These are phyloP conservation scores for Trichonephila clavata DNA, from an alignment of 1,140 invertebrate genomes.

Conservation along the genomic window DNA sequence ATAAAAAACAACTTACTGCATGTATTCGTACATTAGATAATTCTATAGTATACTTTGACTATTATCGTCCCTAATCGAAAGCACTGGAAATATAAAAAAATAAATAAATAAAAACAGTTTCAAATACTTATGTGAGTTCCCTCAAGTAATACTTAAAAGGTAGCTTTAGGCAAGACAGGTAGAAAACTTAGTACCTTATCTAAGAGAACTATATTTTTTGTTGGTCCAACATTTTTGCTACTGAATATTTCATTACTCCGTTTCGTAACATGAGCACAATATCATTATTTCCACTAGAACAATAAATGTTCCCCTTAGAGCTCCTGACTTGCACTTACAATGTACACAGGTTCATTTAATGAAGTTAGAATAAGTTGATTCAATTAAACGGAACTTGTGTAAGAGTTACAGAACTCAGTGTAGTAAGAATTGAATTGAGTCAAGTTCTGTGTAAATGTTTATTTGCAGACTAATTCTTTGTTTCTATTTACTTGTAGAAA, in stretches of 20 bases:
- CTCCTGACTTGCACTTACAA: not conserved
- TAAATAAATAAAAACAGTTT: not conserved
- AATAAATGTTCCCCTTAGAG: not conserved
- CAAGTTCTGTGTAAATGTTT: too few species aligned
- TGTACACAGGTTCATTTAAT: not conserved
- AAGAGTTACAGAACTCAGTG: not conserved
- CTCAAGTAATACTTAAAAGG: not conserved
- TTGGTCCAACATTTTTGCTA: not conserved
- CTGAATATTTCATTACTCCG: not conserved
- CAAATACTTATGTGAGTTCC: not conserved
- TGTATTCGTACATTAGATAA: not conserved
- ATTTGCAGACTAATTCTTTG: too few species aligned
- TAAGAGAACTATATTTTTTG: not conserved
- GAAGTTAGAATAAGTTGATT: not conserved
- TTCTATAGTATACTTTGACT: not conserved
- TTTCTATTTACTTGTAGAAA: too few species aligned
- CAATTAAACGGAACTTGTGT: not conserved
- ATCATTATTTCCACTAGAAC: not conserved
- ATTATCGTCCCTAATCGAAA: not conserved
- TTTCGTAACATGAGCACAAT: not conserved
- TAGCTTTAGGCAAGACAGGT: not conserved
- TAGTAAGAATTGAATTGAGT: too few species aligned
- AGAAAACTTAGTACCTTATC: not conserved
- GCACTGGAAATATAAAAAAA: not conserved
- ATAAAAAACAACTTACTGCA: too few species aligned